Conservation (phyloP, 2,797 vertebrate genomes). For the Crenichthys baileyi region DNA sequence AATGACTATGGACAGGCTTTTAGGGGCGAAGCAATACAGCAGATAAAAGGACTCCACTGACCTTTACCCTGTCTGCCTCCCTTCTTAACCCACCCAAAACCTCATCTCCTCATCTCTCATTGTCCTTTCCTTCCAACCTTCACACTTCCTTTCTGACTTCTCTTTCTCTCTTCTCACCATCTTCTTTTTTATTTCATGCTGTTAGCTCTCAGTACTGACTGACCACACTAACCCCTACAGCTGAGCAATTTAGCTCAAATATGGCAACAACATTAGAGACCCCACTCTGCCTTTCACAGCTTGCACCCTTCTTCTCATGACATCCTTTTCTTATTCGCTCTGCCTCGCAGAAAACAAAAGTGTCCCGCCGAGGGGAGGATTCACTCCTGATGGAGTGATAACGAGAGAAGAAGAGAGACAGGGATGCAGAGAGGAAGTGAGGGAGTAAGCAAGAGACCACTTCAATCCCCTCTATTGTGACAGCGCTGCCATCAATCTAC, state of each 20-base stretch:
- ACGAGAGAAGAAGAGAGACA: constrained; percentile 44
- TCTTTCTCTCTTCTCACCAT: neutral
- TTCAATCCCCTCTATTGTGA: constrained; percentile 84
- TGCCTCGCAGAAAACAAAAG: constrained; percentile 64
- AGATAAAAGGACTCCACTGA: constrained; percentile 63
- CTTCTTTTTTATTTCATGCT: constrained; percentile 47
- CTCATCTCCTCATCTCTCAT: constrained; percentile 50
- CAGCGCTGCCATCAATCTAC: constrained; percentile 81
- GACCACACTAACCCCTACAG: constrained; percentile 38
- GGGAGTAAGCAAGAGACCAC: constrained; percentile 63
- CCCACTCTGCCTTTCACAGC: constrained; percentile 11
- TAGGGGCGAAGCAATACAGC: constrained; percentile 52
- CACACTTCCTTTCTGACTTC: constrained; percentile 6
- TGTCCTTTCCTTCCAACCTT: constrained; percentile 36
- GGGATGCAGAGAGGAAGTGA: constrained; percentile 37
- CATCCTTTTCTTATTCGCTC: constrained; percentile 33
- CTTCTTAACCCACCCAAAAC: constrained; percentile 45
- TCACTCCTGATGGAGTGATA: constrained; percentile 70
- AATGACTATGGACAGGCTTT: constrained; percentile 72
- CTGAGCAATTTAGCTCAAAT: constrained; percentile 72
- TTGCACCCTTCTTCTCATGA: constrained; percentile 43
- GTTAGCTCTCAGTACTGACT: constrained; percentile 40
- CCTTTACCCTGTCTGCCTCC: constrained; percentile 66
- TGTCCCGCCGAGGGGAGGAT: constrained; percentile 47
- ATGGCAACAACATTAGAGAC: constrained; percentile 76